Evolutionary conservation across 1,140 invertebrate genomes (phyloP).

Genomic region (Atta cephalotes): DNA sequence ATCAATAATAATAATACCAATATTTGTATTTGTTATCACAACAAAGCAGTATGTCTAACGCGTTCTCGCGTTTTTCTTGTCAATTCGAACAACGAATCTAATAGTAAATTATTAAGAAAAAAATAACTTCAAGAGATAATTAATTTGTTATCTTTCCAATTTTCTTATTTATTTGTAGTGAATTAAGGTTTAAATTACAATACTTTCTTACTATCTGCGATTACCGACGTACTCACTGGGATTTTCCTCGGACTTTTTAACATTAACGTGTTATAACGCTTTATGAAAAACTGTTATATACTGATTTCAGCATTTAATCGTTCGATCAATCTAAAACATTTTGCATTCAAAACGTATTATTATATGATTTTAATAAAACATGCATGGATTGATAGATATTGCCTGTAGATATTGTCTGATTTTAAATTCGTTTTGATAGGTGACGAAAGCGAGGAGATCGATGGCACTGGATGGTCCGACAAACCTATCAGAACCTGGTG

Average conservation of each 20-base stretch:
- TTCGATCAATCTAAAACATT: slow-evolving; percentile 25
- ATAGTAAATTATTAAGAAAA: no score
- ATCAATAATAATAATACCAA: no score
- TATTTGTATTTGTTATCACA: no score
- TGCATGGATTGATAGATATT: neutral
- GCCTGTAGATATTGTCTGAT: neutral
- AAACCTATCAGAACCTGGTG: slow-evolving; percentile 86
- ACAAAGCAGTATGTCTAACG: no score
- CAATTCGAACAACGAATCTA: no score
- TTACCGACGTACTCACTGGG: slow-evolving; percentile 8
- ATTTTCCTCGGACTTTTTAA: slow-evolving; percentile 27
- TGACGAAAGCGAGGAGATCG: slow-evolving; percentile 77
- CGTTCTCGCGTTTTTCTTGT: no score
- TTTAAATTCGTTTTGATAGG: slow-evolving; percentile 63
- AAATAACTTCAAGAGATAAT: neutral
- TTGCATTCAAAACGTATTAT: slow-evolving; percentile 22
- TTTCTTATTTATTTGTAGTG: neutral
- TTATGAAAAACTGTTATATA: slow-evolving; percentile 27
- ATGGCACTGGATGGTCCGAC: slow-evolving; percentile 85
- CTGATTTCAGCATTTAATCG: slow-evolving; percentile 42
- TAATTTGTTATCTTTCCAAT: neutral
- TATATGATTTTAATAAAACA: neutral
- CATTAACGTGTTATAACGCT: slow-evolving; percentile 29
- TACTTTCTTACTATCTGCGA: neutral
- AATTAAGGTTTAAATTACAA: neutral